These are phyloP conservation scores for Acrocephalus arundinaceus DNA, from an alignment of 2,113 vertebrate genomes.

Conservation along the genomic window DNA sequence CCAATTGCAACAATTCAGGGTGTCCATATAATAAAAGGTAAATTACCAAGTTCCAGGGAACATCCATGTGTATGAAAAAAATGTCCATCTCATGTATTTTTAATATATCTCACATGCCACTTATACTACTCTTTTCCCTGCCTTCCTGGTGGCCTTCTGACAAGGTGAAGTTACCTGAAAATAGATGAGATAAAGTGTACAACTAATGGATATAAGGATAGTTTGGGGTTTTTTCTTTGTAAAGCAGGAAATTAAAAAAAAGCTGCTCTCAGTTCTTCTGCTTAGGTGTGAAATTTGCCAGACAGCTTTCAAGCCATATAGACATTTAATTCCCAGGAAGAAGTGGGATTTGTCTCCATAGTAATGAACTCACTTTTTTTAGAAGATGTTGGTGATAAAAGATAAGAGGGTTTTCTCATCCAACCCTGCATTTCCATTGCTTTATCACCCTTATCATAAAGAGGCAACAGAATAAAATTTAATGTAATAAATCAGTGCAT, in stretches of 20 bases:
- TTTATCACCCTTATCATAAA: neutral
- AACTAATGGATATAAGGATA: neutral
- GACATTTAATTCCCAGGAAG: neutral
- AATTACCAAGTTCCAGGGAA: neutral
- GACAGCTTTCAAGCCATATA: neutral
- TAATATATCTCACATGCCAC: neutral
- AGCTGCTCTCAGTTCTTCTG: neutral
- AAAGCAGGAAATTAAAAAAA: neutral
- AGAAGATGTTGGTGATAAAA: neutral
- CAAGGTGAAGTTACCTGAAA: neutral
- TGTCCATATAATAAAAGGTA: neutral
- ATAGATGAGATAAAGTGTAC: neutral
- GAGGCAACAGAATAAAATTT: neutral
- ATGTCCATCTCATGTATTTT: neutral
- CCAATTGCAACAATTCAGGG: neutral
- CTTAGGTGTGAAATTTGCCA: slow-evolving; percentile 18
- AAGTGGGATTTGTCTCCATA: neutral
- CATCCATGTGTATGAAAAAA: neutral
- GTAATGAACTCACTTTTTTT: neutral
- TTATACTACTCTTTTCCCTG: neutral
- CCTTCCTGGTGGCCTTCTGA: neutral
- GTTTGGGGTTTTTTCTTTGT: rapidly evolving
- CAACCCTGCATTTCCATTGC: neutral
- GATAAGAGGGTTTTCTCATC: neutral
- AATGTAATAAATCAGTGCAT: neutral